Evolutionary conservation across 2,888 invertebrate genomes (phyloP), one percentile per base, ranked within the genome.

Genomic region (Tubulanus polymorphus): DNA sequence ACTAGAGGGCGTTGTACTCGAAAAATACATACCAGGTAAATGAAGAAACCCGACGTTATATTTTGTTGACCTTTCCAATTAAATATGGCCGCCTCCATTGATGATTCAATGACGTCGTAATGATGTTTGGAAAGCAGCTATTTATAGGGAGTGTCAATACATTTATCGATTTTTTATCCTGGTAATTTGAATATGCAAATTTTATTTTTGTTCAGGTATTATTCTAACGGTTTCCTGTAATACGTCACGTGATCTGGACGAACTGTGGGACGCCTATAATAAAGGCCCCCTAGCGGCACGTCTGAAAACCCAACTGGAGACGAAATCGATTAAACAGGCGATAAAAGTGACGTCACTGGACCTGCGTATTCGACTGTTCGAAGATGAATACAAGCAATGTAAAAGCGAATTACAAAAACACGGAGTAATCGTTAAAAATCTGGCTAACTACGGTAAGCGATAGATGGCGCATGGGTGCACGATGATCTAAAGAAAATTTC

Each of bases 211-310:
- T 25, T 28, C 59, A 73, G 73, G 70, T 5, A 64, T 70, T 10
- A 62, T 70, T 5, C 48, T 73, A 23, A 66, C 67, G 2, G 65
- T 71, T 2, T 66, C 67, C 0, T 69, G 69, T 51, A 71, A 72
- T 51, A 57, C 57, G 18, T 2, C 59, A 2, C 63, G 64, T 1
- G 65, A 60, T 3, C 53, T 73, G 20, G 66, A 71, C 18, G 55
- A 48, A 8, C 37, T 71, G 0, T 70, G 69, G 69, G 56, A 48
- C 3, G 57, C 67, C 2, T 58, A 68, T 41, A 48, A 53, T 6
- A 54, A 59, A 3, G 60, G 63, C 12, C 67, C 63, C 48, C 60
- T 73, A 8, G 62, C 58, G 3, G 20, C 58, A 1, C 27, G 63
- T 6, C 60, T 70, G 47, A 68, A 71, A 51, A 63, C 68, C 10